Conservation (phyloP, 92 coral and sea anemone genomes). For the Palythoa grandiflora region DNA sequence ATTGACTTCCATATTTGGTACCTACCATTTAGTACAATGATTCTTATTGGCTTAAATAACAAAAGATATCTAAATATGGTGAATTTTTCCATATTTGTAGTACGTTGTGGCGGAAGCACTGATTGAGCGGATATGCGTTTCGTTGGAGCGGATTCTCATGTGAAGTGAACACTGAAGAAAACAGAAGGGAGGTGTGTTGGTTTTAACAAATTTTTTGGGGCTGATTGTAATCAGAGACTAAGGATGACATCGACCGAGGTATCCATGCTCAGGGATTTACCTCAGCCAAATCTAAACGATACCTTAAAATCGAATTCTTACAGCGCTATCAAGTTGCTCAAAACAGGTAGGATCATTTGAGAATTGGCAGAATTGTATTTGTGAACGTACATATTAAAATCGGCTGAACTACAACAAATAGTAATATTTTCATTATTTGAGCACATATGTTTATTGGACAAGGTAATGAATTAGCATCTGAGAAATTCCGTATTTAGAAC, state of each 20-base stretch:
- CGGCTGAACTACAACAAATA: not conserved
- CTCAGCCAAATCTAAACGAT: slow-evolving; percentile 87
- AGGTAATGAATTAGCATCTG: too few relatives aligned
- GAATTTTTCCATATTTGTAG: slow-evolving; percentile 47
- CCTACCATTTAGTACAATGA: not conserved
- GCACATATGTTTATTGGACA: too few relatives aligned
- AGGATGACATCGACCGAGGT: slow-evolving; percentile 55
- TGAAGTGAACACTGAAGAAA: slow-evolving; percentile 13
- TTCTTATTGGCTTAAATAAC: slow-evolving; percentile 29
- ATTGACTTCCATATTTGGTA: slow-evolving; percentile 8
- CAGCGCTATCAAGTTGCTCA: slow-evolving; percentile 83
- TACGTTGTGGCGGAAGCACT: slow-evolving; percentile 19
- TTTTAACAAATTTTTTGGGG: not conserved
- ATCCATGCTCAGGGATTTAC: slow-evolving; percentile 75
- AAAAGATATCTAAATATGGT: slow-evolving; percentile 34
- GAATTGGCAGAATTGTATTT: not conserved
- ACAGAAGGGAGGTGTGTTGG: slow-evolving; percentile 26
- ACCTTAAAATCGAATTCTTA: slow-evolving; percentile 77
- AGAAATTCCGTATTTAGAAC: too few relatives aligned
- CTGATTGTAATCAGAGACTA: not conserved
- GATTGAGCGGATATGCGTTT: slow-evolving; percentile 62
- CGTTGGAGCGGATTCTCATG: slow-evolving; percentile 35
- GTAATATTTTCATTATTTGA: too few relatives aligned
- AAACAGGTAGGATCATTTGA: slow-evolving; percentile 76
- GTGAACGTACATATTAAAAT: not conserved